These are phyloP conservation scores for Tenualosa thibaudeaui DNA, from an alignment of 2,797 vertebrate species.

Conservation along the genomic window DNA sequence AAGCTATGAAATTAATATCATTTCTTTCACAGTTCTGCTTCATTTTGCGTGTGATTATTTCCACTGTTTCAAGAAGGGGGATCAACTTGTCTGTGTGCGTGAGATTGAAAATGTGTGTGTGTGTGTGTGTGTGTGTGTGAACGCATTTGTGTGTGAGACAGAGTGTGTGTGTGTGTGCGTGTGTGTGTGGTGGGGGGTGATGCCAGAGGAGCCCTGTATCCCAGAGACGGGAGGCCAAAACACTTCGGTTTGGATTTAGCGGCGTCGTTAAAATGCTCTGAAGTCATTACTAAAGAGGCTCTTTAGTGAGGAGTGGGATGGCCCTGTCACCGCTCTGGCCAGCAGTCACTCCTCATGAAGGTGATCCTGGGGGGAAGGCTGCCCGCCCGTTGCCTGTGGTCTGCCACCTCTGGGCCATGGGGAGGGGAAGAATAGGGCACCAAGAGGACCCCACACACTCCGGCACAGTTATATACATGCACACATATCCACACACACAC, in stretches of 20 bases:
- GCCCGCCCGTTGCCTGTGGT: background rate
- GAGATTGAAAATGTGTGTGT: conserved; percentile 31
- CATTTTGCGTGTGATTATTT: conserved; percentile 45
- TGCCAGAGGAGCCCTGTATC: conserved; percentile 51
- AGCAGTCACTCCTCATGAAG: conserved; percentile 56
- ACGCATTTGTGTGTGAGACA: background rate
- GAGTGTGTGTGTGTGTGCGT: conserved; percentile 33
- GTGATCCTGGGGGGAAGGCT: conserved; percentile 53
- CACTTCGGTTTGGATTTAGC: conserved; percentile 67
- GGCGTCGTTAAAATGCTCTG: conserved; percentile 62
- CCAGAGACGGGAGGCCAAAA: conserved; percentile 62
- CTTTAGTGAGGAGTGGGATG: conserved; percentile 67
- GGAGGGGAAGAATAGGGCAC: background rate
- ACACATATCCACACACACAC: background rate
- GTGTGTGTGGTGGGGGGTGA: conserved; percentile 32
- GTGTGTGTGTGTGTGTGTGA: conserved; percentile 9
- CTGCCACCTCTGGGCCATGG: background rate
- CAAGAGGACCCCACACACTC: background rate
- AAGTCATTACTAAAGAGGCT: conserved; percentile 70
- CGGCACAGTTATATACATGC: background rate
- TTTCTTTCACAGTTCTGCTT: conserved; percentile 46
- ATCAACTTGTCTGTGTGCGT: conserved; percentile 31
- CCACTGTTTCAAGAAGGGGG: conserved; percentile 46
- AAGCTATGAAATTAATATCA: conserved; percentile 47
- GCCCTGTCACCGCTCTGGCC: conserved; percentile 57